Evolutionary conservation across 2,113 vertebrate species (phyloP).

Genomic region (Illadopsis cleaveri): DNA sequence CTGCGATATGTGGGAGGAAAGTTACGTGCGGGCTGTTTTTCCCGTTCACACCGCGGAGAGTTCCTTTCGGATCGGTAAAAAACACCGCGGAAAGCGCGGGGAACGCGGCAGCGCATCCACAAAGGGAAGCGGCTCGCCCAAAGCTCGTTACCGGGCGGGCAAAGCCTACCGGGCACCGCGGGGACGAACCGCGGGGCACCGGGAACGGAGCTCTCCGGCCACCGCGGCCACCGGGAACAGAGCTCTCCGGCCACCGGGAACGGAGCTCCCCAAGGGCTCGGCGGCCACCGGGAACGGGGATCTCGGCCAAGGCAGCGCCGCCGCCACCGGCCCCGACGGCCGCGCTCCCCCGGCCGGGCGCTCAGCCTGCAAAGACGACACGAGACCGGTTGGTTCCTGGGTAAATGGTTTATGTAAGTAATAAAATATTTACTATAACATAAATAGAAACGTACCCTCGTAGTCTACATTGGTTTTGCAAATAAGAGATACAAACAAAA

Average conservation of each 20-base stretch:
- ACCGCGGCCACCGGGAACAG: neutral
- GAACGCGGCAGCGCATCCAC: neutral
- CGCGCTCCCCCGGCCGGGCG: neutral
- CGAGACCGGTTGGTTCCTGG: constrained; percentile 88
- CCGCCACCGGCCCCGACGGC: neutral
- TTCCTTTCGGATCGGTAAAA: rapidly evolving
- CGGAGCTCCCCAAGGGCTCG: neutral
- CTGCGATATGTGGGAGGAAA: neutral
- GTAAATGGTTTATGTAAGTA: constrained; percentile 99
- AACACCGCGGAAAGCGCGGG: neutral
- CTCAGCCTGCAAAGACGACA: constrained; percentile 82
- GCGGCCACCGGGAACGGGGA: neutral
- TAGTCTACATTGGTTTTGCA: constrained; percentile 93
- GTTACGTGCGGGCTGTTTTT: rapidly evolving
- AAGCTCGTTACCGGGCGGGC: neutral
- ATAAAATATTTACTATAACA: constrained; percentile 99
- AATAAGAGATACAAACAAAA: constrained; percentile 92
- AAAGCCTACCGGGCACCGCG: neutral
- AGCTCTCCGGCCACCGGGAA: neutral
- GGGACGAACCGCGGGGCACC: no score
- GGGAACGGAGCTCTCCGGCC: neutral
- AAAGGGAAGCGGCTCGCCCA: neutral
- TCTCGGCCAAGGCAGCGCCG: neutral
- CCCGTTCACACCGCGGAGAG: neutral
- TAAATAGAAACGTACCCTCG: constrained; percentile 99